Percentiles rank a stretch among this genome's conserved stretches.
phyloP scores from a whole-genome alignment of 2,113 vertebrate genomes.

The Brachyhypopomus occidentalis region DNA sequence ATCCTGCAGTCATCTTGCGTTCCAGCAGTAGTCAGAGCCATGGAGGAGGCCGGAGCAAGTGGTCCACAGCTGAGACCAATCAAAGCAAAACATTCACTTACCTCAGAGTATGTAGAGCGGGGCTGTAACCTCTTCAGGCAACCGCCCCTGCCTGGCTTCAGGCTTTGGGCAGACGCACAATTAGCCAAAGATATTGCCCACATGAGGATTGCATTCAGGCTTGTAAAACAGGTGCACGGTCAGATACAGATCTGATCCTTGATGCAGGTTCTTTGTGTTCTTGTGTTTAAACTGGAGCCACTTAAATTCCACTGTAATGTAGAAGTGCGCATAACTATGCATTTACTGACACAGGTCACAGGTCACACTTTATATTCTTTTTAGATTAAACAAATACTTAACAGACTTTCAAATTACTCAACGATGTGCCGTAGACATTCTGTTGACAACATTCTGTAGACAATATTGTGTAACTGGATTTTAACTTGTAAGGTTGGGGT shows the following conservation, averaged over 20 bases:
- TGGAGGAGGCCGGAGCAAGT: slow-evolving; percentile 1
- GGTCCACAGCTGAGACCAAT: slow-evolving; percentile 62
- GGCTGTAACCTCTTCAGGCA: slow-evolving; percentile 49
- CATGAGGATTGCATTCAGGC: slow-evolving; percentile 59
- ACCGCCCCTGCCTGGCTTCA: slow-evolving; percentile 55
- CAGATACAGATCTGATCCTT: slow-evolving; percentile 36
- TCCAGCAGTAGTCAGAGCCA: slow-evolving; percentile 35
- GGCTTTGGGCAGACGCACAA: slow-evolving; percentile 51
- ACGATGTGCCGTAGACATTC: too few species aligned
- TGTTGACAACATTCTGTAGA: too few species aligned
- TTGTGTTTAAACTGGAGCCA: neutral
- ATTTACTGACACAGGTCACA: slow-evolving; percentile 4
- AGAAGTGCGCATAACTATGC: neutral
- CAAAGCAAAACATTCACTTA: slow-evolving; percentile 64
- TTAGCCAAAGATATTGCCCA: slow-evolving; percentile 53
- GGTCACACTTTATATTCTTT: neutral
- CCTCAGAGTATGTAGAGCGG: slow-evolving; percentile 50
- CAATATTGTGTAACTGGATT: too few species aligned
- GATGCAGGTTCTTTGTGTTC: neutral
- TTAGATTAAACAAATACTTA: too few species aligned
- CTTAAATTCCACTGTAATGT: neutral
- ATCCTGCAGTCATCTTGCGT: slow-evolving; percentile 26
- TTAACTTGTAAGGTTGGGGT: too few species aligned
- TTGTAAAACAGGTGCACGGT: slow-evolving; percentile 64
- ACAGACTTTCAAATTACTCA: too few species aligned